Evolutionary conservation across 2,888 invertebrate genomes (phyloP), one percentile per base, ranked within the genome.

Genomic region (Hylaea fasciaria): DNA sequence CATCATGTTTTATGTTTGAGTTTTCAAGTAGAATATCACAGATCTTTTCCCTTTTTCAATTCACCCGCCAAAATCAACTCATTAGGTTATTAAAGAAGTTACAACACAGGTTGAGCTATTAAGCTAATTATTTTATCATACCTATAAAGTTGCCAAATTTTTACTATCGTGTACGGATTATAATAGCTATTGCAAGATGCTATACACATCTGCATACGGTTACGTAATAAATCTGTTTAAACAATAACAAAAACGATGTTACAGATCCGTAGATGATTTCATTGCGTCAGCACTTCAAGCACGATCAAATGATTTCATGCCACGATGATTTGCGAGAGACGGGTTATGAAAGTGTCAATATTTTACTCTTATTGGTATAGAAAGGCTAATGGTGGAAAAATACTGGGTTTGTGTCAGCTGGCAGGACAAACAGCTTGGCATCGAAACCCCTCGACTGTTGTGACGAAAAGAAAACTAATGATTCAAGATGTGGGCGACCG

Each of bases 241-340:
- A 64, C 64, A 64, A 61, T 63, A 67, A 61, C 57, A 49, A 55
- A 54, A 64, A 47, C 50, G 62, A 41, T 52, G 44, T 56, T 47
- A 56, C 52, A 54, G 53, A 28, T 22, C 52, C 44, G 61, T 39
- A 32, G 57, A 55, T 41, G 51, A 57, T 57, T 64, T 50, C 44
- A 61, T 71, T 69, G 68, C 69, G 57, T 69, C 57, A 65, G 55
- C 47, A 52, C 57, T 71, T 69, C 64, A 65, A 67, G 69, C 66
- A 68, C 65, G 63, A 68, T 66, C 63, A 46, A 61, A 63, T 62
- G 53, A 71, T 70, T 70, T 71, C 67, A 71, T 60, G 71, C 54
- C 45, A 57, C 65, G 65, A 57, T 67, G 67, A 66, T 64, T 62
- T 49, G 51, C 59, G 48, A 61, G 63, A 61, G 63, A 58, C 55